phyloP scores from a whole-genome alignment of 2,113 vertebrate genomes.

The Aphyosemion australe region DNA sequence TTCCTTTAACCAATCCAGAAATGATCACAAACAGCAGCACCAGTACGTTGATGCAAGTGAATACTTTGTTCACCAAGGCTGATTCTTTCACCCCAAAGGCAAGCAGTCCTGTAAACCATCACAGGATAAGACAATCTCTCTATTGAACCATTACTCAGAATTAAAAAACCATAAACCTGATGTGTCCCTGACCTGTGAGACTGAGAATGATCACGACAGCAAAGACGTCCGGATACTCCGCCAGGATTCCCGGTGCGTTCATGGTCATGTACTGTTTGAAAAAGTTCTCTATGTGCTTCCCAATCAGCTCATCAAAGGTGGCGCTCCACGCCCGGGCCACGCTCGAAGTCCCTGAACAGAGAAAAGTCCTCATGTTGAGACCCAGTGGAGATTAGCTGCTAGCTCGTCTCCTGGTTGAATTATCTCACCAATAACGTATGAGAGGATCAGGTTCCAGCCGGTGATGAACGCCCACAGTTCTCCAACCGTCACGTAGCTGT shows the following conservation, averaged over 20 bases:
- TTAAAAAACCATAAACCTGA: not conserved
- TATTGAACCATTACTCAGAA: not conserved
- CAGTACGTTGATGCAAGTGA: slow-evolving; percentile 93
- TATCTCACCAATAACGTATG: slow-evolving; percentile 92
- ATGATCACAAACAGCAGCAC: slow-evolving; percentile 92
- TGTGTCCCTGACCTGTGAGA: slow-evolving; percentile 82
- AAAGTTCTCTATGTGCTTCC: slow-evolving; percentile 83
- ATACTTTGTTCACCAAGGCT: slow-evolving; percentile 92
- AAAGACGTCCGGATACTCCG: slow-evolving; percentile 91
- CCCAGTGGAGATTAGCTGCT: not conserved
- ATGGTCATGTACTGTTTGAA: slow-evolving; percentile 84
- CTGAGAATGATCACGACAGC: slow-evolving; percentile 90
- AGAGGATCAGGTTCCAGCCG: slow-evolving; percentile 97
- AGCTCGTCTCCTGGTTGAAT: not conserved
- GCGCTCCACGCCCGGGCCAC: slow-evolving; percentile 96
- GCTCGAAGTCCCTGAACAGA: slow-evolving; percentile 88
- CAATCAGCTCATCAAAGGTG: slow-evolving; percentile 92
- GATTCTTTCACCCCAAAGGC: slow-evolving; percentile 96
- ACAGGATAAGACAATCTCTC: not conserved
- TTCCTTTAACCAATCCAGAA: slow-evolving; percentile 92
- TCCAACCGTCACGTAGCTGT: slow-evolving; percentile 95
- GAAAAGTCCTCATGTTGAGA: not conserved
- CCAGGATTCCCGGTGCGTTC: slow-evolving; percentile 84
- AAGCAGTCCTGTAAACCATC: slow-evolving; percentile 81
- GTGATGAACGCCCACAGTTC: slow-evolving; percentile 97